Base-by-base conservation (phyloP, 2,797 vertebrate genomes). In the Spea hammondii region DNA sequence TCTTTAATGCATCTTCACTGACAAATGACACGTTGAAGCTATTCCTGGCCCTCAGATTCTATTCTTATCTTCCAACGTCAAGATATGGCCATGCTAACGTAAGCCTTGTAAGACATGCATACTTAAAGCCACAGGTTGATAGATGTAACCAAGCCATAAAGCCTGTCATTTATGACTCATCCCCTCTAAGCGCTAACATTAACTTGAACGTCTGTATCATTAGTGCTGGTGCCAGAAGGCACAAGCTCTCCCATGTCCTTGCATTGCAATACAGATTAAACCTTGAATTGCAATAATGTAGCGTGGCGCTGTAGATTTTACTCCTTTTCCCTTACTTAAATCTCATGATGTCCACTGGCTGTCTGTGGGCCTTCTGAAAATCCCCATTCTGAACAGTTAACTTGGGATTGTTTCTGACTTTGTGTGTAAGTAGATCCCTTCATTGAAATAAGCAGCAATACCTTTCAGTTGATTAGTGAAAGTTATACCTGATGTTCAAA, bases 131-230 rank as follows among this genome's bases (percentile, higher is more conserved):
- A 62, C 70, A 74, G 77, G 17, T 73, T 73, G 77, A 67, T 79
- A 54, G 70, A 79, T 57, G 48, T 46, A 67, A 65, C 77, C 77
- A 79, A 62, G 70, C 65, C 72, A 59, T 59, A 49, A 67, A 79
- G 78, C 65, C 46, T 74, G 65, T 74, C 54, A 69, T 74, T 74
- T 65, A 68, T 73, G 77, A 79, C 59, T 79, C 77, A 79, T 68
- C 70, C n/a, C 68, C 65, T 10, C 32, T 79, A 79, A 79, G 53
- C 78, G 46, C 44, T 50, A 32, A 71, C 65, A 69, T 79, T 74
- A 69, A 59, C 47, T 32, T 74, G 65, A 46, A 64, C 67, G 70
- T 45, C 69, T 68, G 54, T 68, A 60, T 53, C 65, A 60, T 53
- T 74, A 79, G 62, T 60, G 62, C 48, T 60, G 53, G 77, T 73